Conservation (phyloP, 2,113 vertebrate species). For the Poeciliopsis retropinna region DNA sequence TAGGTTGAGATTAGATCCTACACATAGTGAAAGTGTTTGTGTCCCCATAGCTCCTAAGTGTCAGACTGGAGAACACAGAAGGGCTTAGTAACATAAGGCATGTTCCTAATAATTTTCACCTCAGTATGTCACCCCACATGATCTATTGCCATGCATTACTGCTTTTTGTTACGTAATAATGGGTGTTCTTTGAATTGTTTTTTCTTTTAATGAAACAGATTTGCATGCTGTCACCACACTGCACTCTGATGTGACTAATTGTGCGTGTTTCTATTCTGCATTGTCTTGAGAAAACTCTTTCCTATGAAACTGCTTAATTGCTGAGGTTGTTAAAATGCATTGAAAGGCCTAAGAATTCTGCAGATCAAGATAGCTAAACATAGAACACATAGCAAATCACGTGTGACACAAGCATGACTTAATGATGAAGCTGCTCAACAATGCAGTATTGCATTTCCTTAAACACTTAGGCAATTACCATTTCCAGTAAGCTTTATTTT, state of each 20-base stretch:
- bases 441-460: neutral
- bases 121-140: constrained; percentile 7
- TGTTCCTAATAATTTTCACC: neutral
- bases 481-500: neutral
- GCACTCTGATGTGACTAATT: neutral
- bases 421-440: constrained; percentile 17
- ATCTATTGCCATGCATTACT: constrained; percentile 12
- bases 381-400: neutral
- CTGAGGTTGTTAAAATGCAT: neutral
- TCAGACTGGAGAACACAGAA: neutral
- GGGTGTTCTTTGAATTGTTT: neutral
- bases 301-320: neutral
- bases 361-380: neutral
- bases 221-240: neutral
- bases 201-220: neutral
- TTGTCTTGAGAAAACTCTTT: neutral
- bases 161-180: constrained; percentile 17
- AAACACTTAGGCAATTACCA: neutral
- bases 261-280: neutral
- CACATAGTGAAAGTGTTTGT: neutral
- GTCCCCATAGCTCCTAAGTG: too few species aligned
- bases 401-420: constrained; percentile 28
- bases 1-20: neutral
- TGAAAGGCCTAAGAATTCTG: neutral
- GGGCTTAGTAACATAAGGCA: neutral